Conservation (phyloP, 2,888 invertebrate species). For the Hypena proboscidalis region DNA sequence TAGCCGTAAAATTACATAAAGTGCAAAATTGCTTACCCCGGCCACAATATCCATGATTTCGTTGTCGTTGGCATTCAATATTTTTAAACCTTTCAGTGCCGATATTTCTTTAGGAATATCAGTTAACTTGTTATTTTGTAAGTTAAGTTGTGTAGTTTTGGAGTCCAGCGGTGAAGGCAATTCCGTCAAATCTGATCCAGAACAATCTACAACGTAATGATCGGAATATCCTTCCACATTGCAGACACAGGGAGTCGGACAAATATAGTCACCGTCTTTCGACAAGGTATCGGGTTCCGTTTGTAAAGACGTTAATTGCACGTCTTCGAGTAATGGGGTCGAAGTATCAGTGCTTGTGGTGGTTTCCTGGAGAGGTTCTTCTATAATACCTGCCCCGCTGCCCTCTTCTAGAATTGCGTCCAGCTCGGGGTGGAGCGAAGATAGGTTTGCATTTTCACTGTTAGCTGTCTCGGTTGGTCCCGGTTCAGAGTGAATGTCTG, state of each 20-base stretch:
- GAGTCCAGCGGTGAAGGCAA: conserved; percentile 73
- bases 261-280: conserved; percentile 44
- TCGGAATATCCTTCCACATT: conserved; percentile 62
- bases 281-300: conserved; percentile 37
- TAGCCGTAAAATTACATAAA: not conserved
- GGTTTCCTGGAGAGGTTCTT: conserved; percentile 52
- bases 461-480: conserved; percentile 59
- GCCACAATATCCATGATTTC: conserved; percentile 65
- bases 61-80: conserved; percentile 69
- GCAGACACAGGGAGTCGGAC: conserved; percentile 70
- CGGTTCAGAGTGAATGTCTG: conserved; percentile 61
- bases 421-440: too few species aligned
- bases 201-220: conserved; percentile 76
- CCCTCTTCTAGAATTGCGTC: conserved; percentile 59
- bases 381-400: conserved; percentile 60
- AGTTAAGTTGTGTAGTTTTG: conserved; percentile 65
- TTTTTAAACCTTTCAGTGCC: conserved; percentile 62
- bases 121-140: conserved; percentile 74
- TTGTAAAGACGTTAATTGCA: conserved; percentile 44
- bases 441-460: too few species aligned
- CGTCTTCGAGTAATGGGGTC: conserved; percentile 57
- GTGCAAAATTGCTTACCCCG: conserved; percentile 63
- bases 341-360: conserved; percentile 38
- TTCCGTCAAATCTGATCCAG: conserved; percentile 74
- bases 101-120: conserved; percentile 71